Percentiles rank a stretch among this genome's conserved stretches.
These are phyloP conservation scores for Pandemis corylana DNA, from an alignment of 2,888 invertebrate species.

Conservation along the genomic window DNA sequence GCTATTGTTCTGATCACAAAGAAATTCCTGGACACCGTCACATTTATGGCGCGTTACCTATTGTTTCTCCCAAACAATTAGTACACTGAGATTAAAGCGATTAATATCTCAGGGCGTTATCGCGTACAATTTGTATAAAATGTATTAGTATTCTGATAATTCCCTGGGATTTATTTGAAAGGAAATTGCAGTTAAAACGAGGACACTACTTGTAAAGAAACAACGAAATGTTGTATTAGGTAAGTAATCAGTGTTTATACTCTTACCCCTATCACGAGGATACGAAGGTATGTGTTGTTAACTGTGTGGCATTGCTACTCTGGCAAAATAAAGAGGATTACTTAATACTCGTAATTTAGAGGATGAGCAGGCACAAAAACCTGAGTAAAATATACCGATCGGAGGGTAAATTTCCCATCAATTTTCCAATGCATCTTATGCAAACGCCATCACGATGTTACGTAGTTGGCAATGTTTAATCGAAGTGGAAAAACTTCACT, in stretches of 20 bases:
- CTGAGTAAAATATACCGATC: no score
- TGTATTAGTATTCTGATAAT: background rate
- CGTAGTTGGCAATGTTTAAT: background rate
- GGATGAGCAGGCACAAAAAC: no score
- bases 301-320: background rate
- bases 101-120: background rate
- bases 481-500: background rate
- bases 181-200: background rate
- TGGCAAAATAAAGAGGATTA: background rate
- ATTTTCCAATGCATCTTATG: background rate
- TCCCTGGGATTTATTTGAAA: background rate
- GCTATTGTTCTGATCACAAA: slow-evolving; percentile 20
- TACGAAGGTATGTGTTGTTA: background rate
- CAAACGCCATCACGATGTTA: background rate
- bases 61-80: slow-evolving; percentile 19
- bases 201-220: background rate
- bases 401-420: no score
- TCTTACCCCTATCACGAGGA: no score
- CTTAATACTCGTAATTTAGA: no score
- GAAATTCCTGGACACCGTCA: slow-evolving; percentile 20
- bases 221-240: no score
- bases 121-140: background rate
- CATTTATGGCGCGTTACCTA: slow-evolving; percentile 6
- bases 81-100: slow-evolving; percentile 11
- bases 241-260: no score